These are phyloP conservation scores for Xenopus laevis DNA, from an alignment of 2,113 vertebrate genomes.

Conservation along the genomic window DNA sequence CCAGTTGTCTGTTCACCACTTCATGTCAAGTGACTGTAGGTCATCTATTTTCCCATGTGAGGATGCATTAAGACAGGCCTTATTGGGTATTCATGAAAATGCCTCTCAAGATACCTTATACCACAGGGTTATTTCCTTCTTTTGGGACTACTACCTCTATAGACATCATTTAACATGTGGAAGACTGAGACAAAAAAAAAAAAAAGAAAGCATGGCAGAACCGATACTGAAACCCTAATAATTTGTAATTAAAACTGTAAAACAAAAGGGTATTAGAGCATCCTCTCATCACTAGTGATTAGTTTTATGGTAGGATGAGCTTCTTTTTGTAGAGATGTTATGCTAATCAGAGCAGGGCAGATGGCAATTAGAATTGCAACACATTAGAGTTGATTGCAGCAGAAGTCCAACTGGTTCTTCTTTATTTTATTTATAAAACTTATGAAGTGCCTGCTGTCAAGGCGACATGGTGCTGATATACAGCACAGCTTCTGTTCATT, in stretches of 20 bases:
- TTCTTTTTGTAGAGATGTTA: conserved; percentile 27
- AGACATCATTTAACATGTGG: conserved; percentile 2
- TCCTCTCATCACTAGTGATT: conserved; percentile 21
- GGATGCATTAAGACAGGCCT: background rate
- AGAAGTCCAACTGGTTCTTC: conserved; percentile 41
- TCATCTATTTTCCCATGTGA: too few relatives aligned
- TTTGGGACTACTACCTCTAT: background rate
- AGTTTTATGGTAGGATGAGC: conserved; percentile 30
- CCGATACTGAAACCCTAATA: conserved; percentile 1
- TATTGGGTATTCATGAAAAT: background rate
- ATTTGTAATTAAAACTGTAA: conserved; percentile 33
- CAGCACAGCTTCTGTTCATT: conserved; percentile 24
- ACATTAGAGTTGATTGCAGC: conserved; percentile 39
- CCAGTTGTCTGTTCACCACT: too few relatives aligned
- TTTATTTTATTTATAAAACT: conserved; percentile 43
- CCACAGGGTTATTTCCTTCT: background rate
- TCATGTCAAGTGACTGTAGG: too few relatives aligned
- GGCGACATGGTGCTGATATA: conserved; percentile 21
- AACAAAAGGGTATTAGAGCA: conserved; percentile 28
- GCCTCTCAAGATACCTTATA: background rate
- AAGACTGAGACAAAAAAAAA: conserved; percentile 10
- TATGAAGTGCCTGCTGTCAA: conserved; percentile 31
- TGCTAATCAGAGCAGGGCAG: conserved; percentile 40
- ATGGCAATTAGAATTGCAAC: conserved; percentile 35
- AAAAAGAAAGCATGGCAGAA: background rate